Evolutionary conservation across 2,888 invertebrate genomes (phyloP).

Genomic region (Drosophila borealis): DNA sequence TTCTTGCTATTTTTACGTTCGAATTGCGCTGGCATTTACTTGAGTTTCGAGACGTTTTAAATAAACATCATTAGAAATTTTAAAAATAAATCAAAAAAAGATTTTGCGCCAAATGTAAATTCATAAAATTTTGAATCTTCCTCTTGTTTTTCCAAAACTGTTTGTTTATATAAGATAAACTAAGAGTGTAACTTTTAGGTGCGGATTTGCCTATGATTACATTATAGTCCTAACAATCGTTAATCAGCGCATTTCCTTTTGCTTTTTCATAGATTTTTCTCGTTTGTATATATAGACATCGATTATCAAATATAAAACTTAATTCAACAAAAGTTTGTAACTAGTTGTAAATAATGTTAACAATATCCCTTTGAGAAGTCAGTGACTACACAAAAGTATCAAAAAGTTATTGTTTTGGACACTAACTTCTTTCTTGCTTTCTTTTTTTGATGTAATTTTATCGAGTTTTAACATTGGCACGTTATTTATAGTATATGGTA

Average conservation of each 20-base stretch:
- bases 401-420: constrained; percentile 35
- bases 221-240: constrained; percentile 35
- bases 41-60: constrained; percentile 29
- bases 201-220: neutral
- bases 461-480: constrained; percentile 73
- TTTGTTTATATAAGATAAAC: neutral
- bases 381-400: constrained; percentile 50
- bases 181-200: neutral
- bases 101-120: neutral
- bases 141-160: neutral
- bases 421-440: constrained; percentile 29
- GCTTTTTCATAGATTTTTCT: constrained; percentile 15
- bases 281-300: constrained; percentile 17
- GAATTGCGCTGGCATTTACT: constrained; percentile 35
- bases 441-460: constrained; percentile 27
- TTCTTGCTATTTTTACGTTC: constrained; percentile 32
- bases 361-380: constrained; percentile 46
- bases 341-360: constrained; percentile 29
- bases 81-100: constrained; percentile 11
- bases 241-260: constrained; percentile 32
- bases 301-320: constrained; percentile 51
- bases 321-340: constrained; percentile 53
- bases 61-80: constrained; percentile 13
- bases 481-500: constrained; percentile 59
- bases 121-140: neutral